Evolutionary conservation across 2,113 vertebrate species (phyloP).

Genomic region (Neotoma lepida): DNA sequence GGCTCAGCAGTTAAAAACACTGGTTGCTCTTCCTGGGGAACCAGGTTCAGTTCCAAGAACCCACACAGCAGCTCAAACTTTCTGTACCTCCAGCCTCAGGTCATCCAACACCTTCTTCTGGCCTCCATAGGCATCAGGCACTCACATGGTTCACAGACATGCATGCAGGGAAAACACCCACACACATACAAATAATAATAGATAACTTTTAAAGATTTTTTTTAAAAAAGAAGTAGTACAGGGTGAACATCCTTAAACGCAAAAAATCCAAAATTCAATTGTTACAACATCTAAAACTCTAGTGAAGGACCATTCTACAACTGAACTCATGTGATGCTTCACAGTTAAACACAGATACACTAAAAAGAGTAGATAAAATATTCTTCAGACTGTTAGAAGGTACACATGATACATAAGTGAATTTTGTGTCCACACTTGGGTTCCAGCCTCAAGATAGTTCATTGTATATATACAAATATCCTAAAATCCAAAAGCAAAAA

Average conservation of each 20-base stretch:
- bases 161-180: not conserved
- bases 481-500: not conserved
- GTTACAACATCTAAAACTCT: not conserved
- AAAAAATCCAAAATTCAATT: not conserved
- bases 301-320: not conserved
- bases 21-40: not conserved
- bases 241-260: not conserved
- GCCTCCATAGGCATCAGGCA: not conserved
- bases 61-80: too few species aligned
- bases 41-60: not conserved
- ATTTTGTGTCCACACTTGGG: not conserved
- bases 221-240: not conserved
- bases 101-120: not conserved
- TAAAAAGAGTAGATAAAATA: not conserved
- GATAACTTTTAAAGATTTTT: not conserved
- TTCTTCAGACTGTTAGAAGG: not conserved
- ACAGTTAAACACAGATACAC: not conserved
- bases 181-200: not conserved
- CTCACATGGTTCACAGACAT: not conserved
- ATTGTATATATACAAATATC: not conserved
- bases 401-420: not conserved
- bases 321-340: not conserved
- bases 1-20: not conserved
- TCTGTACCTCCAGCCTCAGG: not conserved
- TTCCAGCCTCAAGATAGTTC: not conserved